A percentile compares a stretch with the other conserved stretches of the same genome.
Conservation (phyloP, 2,113 vertebrate genomes). For the Daubentonia madagascariensis region DNA sequence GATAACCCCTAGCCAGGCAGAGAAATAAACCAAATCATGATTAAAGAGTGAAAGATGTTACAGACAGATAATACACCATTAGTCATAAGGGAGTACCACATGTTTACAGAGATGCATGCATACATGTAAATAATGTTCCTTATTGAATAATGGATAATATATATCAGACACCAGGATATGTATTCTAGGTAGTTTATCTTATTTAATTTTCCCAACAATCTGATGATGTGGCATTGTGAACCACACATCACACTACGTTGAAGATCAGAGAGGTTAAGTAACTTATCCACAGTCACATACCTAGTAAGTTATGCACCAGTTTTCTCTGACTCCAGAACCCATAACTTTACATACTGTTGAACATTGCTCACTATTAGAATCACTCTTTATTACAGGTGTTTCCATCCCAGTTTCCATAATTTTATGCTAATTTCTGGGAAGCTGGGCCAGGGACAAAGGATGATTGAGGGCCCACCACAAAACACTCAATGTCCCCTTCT, state of each 20-base stretch:
- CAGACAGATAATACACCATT: background rate
- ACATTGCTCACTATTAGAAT: background rate
- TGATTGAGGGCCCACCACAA: accelerated
- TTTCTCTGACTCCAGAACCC: background rate
- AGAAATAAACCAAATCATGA: background rate
- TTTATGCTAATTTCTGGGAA: background rate
- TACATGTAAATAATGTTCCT: background rate
- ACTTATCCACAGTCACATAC: background rate
- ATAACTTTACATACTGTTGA: background rate
- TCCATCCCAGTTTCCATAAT: background rate
- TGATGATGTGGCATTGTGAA: background rate
- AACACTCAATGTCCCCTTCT: background rate
- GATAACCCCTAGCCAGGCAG: background rate
- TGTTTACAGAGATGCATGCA: background rate
- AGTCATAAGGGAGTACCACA: background rate
- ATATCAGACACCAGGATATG: background rate
- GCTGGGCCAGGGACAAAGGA: accelerated
- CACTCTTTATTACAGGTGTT: background rate
- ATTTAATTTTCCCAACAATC: background rate
- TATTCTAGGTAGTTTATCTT: background rate
- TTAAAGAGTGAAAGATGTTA: background rate
- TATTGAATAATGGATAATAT: background rate
- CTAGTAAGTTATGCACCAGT: background rate
- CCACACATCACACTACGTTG: background rate
- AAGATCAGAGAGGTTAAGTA: background rate